Conservation (phyloP, 2,113 vertebrate species). For the Litocranius walleri region DNA sequence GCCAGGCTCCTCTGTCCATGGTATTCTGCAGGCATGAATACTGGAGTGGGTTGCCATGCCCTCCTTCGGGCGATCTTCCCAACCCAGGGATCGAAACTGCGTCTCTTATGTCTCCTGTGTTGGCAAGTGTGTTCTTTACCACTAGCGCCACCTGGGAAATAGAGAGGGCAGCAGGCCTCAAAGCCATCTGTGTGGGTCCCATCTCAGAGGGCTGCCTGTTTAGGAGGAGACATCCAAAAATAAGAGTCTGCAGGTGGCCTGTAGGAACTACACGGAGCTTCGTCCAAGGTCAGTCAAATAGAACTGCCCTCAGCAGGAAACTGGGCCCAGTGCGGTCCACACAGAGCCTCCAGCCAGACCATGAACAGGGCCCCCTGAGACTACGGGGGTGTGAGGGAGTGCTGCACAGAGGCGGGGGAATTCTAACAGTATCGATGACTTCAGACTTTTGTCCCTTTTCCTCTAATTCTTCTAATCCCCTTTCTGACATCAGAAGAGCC, state of each 20-base stretch:
- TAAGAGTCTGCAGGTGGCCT: not conserved
- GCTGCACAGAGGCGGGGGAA: not conserved
- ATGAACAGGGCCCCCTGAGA: not conserved
- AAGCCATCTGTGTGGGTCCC: not conserved
- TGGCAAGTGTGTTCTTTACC: not conserved
- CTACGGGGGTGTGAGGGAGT: not conserved
- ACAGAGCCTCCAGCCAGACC: not conserved
- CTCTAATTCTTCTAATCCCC: slow-evolving; percentile 29
- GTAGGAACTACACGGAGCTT: not conserved
- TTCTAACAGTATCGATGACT: not conserved
- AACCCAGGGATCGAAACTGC: not conserved
- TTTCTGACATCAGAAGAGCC: slow-evolving; percentile 24
- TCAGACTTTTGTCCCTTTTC: not conserved
- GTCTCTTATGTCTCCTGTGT: not conserved
- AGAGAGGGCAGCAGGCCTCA: not conserved
- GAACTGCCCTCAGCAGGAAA: not conserved
- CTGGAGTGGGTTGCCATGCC: not conserved
- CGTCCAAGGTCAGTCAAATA: not conserved
- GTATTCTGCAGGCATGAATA: not conserved
- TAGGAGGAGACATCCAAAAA: not conserved
- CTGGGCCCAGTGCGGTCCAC: not conserved
- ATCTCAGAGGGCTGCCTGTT: not conserved
- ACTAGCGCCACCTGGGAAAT: not conserved
- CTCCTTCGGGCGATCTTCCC: not conserved
- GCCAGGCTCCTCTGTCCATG: not conserved